Base-by-base conservation (phyloP, 2,888 invertebrate species). In the Nomada fabriciana region DNA sequence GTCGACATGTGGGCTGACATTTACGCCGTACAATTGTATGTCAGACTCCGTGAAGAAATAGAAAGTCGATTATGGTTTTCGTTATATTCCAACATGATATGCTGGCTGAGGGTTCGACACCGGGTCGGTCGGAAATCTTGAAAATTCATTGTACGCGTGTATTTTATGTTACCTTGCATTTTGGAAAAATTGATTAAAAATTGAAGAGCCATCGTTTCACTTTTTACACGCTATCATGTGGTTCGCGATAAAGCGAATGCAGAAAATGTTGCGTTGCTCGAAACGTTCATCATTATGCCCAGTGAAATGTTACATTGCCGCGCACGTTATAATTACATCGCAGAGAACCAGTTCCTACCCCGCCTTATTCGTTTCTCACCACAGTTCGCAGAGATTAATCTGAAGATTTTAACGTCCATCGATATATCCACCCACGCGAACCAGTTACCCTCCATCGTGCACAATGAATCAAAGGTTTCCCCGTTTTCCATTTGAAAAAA, bases 1-100 rank as follows among this genome's bases (percentile, higher is more conserved):
- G 82, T 71, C 76, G 72, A 81, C 60, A 64, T 57, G 70, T 71
- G 60, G 55, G 69, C 55, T 70, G 80, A 76, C 81, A 80, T 80
- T 82, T 80, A 80, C 70, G 20, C n/a, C 42, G 61, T 52, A 65
- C 63, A 68, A 72, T 78, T 53, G 60, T 68, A 68, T 25, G 60
- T 72, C 72, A 71, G 42, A 42, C 53, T 15, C 53, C 29, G 47
- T 10, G 72, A 57, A 42, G 65, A 52, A 76, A 60, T 82, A 81
- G 76, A 82, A 81, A 82, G 76, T 70, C 59, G 75, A 36, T 70
- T 47, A 72, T 63, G 61, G 52, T 25, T 68, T 73, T n/a, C 23
- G 25, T 63, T 68, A 29, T n/a, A 42, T 59, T 36, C 13, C n/a
- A 50, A 25, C 25, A 43, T 23, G 7, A 2, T 13, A 13, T 0